Conservation (phyloP, 2,888 invertebrate genomes). For the Phrixothrix hirtus region DNA sequence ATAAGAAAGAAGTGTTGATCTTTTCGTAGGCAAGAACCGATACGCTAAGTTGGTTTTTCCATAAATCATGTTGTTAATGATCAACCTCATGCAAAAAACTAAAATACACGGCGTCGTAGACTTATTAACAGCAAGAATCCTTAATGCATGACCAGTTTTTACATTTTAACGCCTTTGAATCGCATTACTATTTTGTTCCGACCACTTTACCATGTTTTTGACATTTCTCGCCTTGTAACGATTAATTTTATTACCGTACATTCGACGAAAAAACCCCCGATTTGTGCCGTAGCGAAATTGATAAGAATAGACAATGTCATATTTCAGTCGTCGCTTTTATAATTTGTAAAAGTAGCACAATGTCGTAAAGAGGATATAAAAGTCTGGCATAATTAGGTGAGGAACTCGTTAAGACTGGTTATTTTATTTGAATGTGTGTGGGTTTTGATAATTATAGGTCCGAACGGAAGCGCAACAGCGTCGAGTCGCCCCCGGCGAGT, state of each 20-base stretch:
- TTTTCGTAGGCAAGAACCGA: no score
- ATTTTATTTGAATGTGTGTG: slow-evolving; percentile 44
- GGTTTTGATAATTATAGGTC: slow-evolving; percentile 54
- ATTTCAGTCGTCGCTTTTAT: neutral
- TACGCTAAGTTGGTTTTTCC: no score
- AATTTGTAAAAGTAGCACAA: slow-evolving; percentile 8
- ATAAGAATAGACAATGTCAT: neutral
- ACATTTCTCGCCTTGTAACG: neutral
- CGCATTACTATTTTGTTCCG: slow-evolving; percentile 3
- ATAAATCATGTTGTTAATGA: no score
- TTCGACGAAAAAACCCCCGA: neutral
- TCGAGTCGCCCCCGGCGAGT: slow-evolving; percentile 41
- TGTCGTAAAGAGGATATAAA: slow-evolving; percentile 27
- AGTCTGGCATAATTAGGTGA: slow-evolving; percentile 40
- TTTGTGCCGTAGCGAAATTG: neutral
- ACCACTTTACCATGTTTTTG: neutral
- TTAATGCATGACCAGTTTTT: slow-evolving; percentile 19
- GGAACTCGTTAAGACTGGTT: slow-evolving; percentile 40
- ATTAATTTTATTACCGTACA: slow-evolving; percentile 4
- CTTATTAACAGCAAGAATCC: slow-evolving; percentile 15
- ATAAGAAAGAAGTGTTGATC: no score
- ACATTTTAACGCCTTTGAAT: slow-evolving; percentile 12
- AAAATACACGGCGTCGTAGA: slow-evolving; percentile 6
- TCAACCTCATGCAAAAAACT: no score
- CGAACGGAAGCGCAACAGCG: slow-evolving; percentile 45